Conservation (phyloP, 2,888 invertebrate species). For the Nomada fucata region DNA sequence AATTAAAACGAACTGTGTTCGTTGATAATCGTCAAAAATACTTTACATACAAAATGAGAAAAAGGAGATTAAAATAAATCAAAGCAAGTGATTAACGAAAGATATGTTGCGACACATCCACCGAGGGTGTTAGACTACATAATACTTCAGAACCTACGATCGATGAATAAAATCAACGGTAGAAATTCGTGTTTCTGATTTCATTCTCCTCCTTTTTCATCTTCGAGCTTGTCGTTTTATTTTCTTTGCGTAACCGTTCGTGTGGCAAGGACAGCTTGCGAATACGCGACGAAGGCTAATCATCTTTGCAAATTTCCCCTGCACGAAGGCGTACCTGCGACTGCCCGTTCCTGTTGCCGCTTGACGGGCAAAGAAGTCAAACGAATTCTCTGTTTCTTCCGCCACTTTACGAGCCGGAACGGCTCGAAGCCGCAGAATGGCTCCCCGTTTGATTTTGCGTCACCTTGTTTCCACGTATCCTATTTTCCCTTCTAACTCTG, state of each 20-base stretch:
- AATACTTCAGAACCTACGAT: too few relatives aligned
- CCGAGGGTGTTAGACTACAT: too few relatives aligned
- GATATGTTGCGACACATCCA: too few relatives aligned
- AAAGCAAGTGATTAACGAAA: too few relatives aligned
- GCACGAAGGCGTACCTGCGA: slow-evolving; percentile 17
- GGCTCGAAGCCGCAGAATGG: neutral
- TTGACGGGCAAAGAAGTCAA: slow-evolving; percentile 19
- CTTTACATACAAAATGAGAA: neutral
- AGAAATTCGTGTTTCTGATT: too few relatives aligned
- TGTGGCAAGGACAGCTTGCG: neutral
- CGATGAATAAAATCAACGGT: too few relatives aligned
- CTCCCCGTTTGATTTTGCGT: slow-evolving; percentile 37
- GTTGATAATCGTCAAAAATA: neutral
- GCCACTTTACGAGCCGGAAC: slow-evolving; percentile 39
- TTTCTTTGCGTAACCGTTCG: slow-evolving; percentile 3
- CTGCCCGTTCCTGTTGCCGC: slow-evolving; percentile 8
- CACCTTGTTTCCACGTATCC: slow-evolving; percentile 16
- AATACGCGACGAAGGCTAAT: slow-evolving; percentile 10
- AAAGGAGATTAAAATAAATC: neutral
- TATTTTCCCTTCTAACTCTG: slow-evolving; percentile 2
- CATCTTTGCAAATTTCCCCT: slow-evolving; percentile 35
- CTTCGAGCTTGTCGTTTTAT: neutral
- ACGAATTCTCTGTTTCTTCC: slow-evolving; percentile 39
- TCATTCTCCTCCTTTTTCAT: neutral
- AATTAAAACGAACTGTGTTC: neutral